Base-by-base conservation (phyloP, 2,888 invertebrate genomes). In the Drosophila neotestacea region DNA sequence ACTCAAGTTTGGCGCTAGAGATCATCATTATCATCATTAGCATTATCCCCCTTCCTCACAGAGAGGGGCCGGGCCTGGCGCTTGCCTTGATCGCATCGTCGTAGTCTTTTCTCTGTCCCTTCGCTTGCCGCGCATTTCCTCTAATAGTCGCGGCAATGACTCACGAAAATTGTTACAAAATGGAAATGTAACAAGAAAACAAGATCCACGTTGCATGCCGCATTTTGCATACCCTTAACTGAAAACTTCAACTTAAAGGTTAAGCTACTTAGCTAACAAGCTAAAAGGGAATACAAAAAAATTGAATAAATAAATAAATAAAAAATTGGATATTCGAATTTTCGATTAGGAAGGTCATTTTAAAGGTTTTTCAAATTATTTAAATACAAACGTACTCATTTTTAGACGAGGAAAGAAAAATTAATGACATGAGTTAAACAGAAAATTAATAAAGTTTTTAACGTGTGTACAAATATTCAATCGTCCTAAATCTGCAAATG, bases 21-120 rank as follows among this genome's bases (percentile, higher is more conserved):
- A 68, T 87, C 85, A 71, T 87, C 85, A 78, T 78, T 71, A 76
- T 87, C 70, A 73, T 75, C 79, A 88, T 81, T 85, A 78, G 77
- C 83, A 77, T 70, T 77, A 32, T 9, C 32, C 4, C 38, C 16
- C 11, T 41, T 5, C 11, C 39, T 28, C 28, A 9, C 10, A 13
- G 10, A 32, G 11, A 32, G 22, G 16, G 13, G 36, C 22, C 22
- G 22, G 22, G 22, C 54, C 60, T 63, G 73, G 62, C 73, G 78
- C 83, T 80, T 54, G 73, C 58, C 72, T 75, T 73, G 63, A 64
- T 52, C 56, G 46, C 55, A 62, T 58, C 76, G 52, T 47, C 47
- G 52, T 61, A 30, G 52, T 44, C 48, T 46, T 56, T 48, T 28
- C 56, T 56, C 38, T 46, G 59, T 55, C 44, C 59, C 55, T 56